Evolutionary conservation across 2,888 invertebrate species (phyloP).

Genomic region (Acanthoscelides obtectus): DNA sequence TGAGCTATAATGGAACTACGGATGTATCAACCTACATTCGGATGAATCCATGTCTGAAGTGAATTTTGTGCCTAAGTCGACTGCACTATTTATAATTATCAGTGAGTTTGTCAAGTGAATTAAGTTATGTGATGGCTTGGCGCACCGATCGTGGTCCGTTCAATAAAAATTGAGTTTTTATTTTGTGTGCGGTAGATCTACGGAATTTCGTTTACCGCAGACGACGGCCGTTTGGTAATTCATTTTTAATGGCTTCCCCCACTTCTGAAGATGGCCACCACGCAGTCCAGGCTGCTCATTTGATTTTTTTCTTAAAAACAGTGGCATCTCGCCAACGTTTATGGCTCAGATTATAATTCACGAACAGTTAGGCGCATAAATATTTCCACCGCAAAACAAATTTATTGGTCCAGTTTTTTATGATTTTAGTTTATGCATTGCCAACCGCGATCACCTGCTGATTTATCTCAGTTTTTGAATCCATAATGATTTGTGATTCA

Average conservation of each 20-base stretch:
- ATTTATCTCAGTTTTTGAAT: not conserved
- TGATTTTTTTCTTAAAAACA: not conserved
- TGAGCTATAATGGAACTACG: too few species aligned
- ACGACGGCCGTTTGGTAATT: slow-evolving; percentile 1
- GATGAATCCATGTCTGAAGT: too few species aligned
- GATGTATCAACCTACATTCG: too few species aligned
- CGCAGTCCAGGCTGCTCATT: not conserved
- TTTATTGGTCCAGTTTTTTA: not conserved
- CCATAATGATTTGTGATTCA: too few species aligned
- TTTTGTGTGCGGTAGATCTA: slow-evolving; percentile 1
- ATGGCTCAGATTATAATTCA: not conserved
- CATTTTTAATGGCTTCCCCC: not conserved
- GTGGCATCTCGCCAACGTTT: not conserved
- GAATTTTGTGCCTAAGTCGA: not conserved
- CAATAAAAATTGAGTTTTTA: slow-evolving; percentile 2
- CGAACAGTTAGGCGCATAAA: not conserved
- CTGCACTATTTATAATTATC: not conserved
- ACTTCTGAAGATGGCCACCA: not conserved
- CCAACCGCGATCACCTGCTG: not conserved
- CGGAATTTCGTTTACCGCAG: not conserved
- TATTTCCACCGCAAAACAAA: not conserved
- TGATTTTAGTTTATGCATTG: not conserved
- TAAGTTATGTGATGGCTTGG: not conserved
- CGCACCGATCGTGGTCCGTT: not conserved
- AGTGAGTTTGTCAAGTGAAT: not conserved